These are phyloP conservation scores for Pangasius sanitwongsei DNA, from an alignment of 2,797 vertebrate species.

Conservation along the genomic window DNA sequence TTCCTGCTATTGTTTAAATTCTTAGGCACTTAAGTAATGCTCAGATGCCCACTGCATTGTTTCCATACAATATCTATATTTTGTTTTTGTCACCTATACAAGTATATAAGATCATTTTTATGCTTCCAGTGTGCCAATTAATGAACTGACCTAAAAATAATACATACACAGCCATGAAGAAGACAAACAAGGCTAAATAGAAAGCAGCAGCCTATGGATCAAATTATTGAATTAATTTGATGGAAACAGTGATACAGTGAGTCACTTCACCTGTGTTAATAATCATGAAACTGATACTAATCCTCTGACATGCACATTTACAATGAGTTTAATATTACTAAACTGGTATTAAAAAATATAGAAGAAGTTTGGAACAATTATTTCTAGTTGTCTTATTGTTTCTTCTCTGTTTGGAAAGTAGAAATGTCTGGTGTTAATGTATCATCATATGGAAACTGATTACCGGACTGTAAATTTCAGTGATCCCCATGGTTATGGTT, in stretches of 20 bases:
- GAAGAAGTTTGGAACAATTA: slow-evolving; percentile 8
- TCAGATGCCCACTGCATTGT: slow-evolving; percentile 19
- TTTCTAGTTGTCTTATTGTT: not conserved
- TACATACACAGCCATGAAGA: not conserved
- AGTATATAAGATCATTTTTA: not conserved
- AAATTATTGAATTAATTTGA: not conserved
- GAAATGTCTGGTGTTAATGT: not conserved
- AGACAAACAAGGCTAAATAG: not conserved
- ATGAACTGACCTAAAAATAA: not conserved
- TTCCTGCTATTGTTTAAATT: slow-evolving; percentile 27
- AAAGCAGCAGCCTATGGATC: not conserved
- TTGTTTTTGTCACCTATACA: not conserved
- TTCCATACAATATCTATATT: slow-evolving; percentile 9
- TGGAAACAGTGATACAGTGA: slow-evolving; percentile 16
- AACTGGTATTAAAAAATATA: not conserved
- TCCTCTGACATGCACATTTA: not conserved
- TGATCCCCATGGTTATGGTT: slow-evolving; percentile 19
- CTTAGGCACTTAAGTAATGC: slow-evolving; percentile 31
- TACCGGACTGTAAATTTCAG: slow-evolving; percentile 24
- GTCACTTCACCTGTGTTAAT: not conserved
- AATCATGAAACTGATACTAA: slow-evolving; percentile 1
- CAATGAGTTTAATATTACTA: not conserved
- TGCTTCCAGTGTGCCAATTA: not conserved
- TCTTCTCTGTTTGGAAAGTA: not conserved
- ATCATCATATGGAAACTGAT: slow-evolving; percentile 3